Evolutionary conservation across 2,113 vertebrate genomes (phyloP).

Genomic region (Pycnonotus jocosus): DNA sequence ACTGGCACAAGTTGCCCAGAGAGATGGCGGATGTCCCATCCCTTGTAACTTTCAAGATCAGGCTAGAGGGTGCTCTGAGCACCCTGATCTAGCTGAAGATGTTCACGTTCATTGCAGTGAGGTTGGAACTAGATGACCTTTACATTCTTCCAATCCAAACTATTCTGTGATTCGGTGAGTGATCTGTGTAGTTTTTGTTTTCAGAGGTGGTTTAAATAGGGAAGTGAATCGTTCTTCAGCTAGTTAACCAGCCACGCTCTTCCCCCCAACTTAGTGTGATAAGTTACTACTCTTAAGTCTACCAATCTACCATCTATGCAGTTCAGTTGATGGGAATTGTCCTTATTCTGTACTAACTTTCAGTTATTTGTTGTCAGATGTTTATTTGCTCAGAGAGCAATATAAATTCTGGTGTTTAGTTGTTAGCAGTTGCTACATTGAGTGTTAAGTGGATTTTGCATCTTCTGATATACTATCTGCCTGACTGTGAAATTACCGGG

Average conservation of each 20-base stretch:
- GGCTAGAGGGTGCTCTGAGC: not conserved
- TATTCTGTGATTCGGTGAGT: not conserved
- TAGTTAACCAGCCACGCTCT: not conserved
- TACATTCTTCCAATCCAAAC: not conserved
- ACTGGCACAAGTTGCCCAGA: not conserved
- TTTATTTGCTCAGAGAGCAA: not conserved
- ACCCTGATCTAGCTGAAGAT: not conserved
- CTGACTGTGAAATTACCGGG: not conserved
- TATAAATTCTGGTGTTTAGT: not conserved
- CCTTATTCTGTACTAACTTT: not conserved
- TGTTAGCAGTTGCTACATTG: not conserved
- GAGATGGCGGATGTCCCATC: not conserved
- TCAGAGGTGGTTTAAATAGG: not conserved
- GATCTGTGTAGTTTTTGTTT: not conserved
- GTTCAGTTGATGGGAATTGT: not conserved
- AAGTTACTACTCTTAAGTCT: not conserved
- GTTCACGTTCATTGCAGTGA: no score
- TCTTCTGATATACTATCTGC: not conserved
- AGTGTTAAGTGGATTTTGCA: not conserved
- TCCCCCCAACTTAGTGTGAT: not conserved
- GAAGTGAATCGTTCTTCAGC: not conserved
- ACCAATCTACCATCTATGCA: not conserved
- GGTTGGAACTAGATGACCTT: not conserved
- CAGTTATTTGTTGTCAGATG: not conserved
- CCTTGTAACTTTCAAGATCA: not conserved